phyloP scores from a whole-genome alignment of 2,113 vertebrate genomes.

The Henicopernis longicauda region DNA sequence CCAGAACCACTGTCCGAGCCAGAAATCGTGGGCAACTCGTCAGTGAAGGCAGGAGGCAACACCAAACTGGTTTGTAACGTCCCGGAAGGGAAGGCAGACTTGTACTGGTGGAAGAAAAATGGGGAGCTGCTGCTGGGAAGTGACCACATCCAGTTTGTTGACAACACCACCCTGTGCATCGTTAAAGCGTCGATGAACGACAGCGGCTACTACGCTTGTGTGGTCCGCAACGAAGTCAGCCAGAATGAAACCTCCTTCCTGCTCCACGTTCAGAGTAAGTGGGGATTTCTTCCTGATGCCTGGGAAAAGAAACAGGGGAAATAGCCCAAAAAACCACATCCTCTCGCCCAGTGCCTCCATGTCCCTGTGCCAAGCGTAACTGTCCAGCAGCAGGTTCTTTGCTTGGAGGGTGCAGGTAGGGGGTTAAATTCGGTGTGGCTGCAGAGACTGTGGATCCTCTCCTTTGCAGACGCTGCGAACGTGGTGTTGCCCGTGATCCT shows the following conservation, averaged over 20 bases:
- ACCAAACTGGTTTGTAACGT: not conserved
- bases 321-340: accelerated
- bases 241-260: slow-evolving; percentile 11
- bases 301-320: accelerated
- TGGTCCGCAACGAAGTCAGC: slow-evolving; percentile 25
- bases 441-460: not conserved
- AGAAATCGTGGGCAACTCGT: not conserved
- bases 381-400: not conserved
- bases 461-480: not conserved
- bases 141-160: not conserved
- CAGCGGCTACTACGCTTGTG: not conserved
- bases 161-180: not conserved
- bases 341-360: accelerated
- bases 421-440: not conserved
- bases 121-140: not conserved
- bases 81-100: not conserved
- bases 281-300: not conserved
- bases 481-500: not conserved
- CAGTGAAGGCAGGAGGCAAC: not conserved
- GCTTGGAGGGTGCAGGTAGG: not conserved
- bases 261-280: slow-evolving; percentile 11
- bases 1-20: not conserved
- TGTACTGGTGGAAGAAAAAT: not conserved
- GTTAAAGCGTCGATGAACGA: not conserved
- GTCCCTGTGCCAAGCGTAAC: accelerated